Base-by-base conservation (phyloP, 2,797 vertebrate species). In the Pteronotus mesoamericanus region DNA sequence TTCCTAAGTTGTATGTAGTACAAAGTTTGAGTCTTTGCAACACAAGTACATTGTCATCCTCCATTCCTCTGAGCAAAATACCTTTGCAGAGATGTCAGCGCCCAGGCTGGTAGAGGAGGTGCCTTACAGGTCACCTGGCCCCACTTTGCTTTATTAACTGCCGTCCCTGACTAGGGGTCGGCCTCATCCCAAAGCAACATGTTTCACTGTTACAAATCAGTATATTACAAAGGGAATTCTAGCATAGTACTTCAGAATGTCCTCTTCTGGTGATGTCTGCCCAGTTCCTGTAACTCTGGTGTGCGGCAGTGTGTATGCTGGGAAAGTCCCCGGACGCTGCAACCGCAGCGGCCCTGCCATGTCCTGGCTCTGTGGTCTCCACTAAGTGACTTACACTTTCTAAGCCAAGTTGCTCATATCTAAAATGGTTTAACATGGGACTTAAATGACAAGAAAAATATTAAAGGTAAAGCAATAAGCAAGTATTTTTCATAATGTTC, bases 1-100 rank as follows among this genome's bases (percentile, higher is more conserved):
- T 55, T 77, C 78, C 66, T 68, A 53, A 80, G 15, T 59, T 68
- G 53, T 55, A 44, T 42, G 46, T n/a, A 44, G 51, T 24, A 39
- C n/a, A 69, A 79, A 94, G 24, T 80, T 69, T 64, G 61, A 64
- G 15, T 75, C 68, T 80, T 78, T 37, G 21, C n/a, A 82, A 72
- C 21, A 78, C 64, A 83, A 86, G 59, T 42, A 51, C 0, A 0
- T 66, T 32, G 32, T 94, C 77, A n/a, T 53, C 80, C 53, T 91
- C 78, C 29, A 93, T 46, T 69, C 37, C 6, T 22, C 72, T 11
- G 32, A 79, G 46, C 66, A 71, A 57, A 75, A 64, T n/a, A 66
- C 57, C 51, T 71, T 37, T 48, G 48, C 6, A 5, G 2, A 14
- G 21, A 39, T 18, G 10, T 42, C 78, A 61, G 39, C n/a, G 69